Conservation (phyloP, 2,797 vertebrate genomes). For the Cichlasoma orientale region DNA sequence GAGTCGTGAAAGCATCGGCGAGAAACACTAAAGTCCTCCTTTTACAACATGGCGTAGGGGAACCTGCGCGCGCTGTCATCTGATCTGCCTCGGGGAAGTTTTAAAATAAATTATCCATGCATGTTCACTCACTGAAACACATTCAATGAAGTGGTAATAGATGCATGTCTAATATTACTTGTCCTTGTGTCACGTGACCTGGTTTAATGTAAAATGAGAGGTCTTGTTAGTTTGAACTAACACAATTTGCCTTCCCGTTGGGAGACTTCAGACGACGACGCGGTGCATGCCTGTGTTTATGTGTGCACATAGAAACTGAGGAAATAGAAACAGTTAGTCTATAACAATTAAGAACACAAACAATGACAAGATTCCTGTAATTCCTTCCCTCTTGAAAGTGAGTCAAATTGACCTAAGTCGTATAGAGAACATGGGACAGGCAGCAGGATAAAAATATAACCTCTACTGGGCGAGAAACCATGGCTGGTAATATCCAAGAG, state of each 20-base stretch:
- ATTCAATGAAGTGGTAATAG: slow-evolving; percentile 7
- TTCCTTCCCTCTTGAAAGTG: background rate
- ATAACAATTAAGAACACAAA: background rate
- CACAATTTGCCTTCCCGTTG: slow-evolving; percentile 7
- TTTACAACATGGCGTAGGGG: slow-evolving; percentile 17
- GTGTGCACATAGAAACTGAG: background rate
- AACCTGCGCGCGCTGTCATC: slow-evolving; percentile 27
- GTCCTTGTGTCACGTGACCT: background rate
- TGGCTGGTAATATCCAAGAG: too few relatives aligned
- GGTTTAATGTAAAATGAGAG: slow-evolving; percentile 17
- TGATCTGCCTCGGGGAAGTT: slow-evolving; percentile 4
- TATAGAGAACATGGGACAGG: too few relatives aligned
- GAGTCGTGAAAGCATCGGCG: slow-evolving; percentile 14
- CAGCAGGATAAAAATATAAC: too few relatives aligned
- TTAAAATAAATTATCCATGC: background rate
- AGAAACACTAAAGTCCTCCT: slow-evolving; percentile 9
- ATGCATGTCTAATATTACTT: slow-evolving; percentile 10
- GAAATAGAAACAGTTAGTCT: slow-evolving; percentile 15
- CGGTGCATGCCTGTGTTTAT: background rate
- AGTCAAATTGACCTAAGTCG: background rate
- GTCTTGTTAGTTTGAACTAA: slow-evolving; percentile 11
- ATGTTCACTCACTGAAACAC: background rate
- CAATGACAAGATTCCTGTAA: background rate
- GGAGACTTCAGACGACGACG: slow-evolving; percentile 5
- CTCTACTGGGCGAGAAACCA: too few relatives aligned